Evolutionary conservation across 1,140 invertebrate species (phyloP).

Genomic region (Drosophila subpulchrella): DNA sequence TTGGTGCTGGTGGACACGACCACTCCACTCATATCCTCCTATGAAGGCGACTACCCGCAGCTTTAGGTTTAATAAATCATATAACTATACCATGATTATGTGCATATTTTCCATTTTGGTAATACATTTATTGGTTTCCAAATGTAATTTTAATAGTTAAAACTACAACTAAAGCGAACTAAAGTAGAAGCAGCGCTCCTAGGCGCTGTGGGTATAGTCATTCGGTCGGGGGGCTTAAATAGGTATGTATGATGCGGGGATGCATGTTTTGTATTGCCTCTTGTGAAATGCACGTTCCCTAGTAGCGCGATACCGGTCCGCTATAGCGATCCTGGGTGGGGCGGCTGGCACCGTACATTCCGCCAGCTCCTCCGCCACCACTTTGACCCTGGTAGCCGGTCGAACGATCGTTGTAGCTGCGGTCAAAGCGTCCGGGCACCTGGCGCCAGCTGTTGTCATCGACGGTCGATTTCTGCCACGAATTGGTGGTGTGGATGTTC

Average conservation of each 20-base stretch:
- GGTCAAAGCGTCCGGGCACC: constrained; percentile 74
- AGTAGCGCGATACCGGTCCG: constrained; percentile 69
- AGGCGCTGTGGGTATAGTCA: constrained; percentile 42
- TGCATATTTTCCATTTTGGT: constrained; percentile 21
- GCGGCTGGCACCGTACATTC: constrained; percentile 72
- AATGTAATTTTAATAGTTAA: constrained; percentile 66
- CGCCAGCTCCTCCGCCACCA: constrained; percentile 42
- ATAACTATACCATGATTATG: neutral
- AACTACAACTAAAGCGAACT: constrained; percentile 62
- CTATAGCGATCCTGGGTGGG: constrained; percentile 72
- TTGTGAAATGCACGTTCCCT: constrained; percentile 44
- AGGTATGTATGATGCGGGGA: constrained; percentile 4
- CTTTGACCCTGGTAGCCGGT: constrained; percentile 69
- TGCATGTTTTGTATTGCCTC: constrained; percentile 16
- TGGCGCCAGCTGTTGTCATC: constrained; percentile 77
- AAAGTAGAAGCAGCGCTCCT: constrained; percentile 52
- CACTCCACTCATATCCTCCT: constrained; percentile 85
- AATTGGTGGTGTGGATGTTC: constrained; percentile 70
- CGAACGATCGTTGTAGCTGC: constrained; percentile 79
- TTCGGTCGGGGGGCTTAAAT: constrained; percentile 17
- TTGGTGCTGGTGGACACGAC: constrained; percentile 88
- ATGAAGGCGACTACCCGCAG: constrained; percentile 50
- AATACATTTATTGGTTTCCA: constrained; percentile 53
- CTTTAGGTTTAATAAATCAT: constrained; percentile 1
- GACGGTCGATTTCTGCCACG: constrained; percentile 72